These are phyloP conservation scores for Exaiptasia diaphana DNA, from an alignment of 64 coral and sea anemone species.

Conservation along the genomic window DNA sequence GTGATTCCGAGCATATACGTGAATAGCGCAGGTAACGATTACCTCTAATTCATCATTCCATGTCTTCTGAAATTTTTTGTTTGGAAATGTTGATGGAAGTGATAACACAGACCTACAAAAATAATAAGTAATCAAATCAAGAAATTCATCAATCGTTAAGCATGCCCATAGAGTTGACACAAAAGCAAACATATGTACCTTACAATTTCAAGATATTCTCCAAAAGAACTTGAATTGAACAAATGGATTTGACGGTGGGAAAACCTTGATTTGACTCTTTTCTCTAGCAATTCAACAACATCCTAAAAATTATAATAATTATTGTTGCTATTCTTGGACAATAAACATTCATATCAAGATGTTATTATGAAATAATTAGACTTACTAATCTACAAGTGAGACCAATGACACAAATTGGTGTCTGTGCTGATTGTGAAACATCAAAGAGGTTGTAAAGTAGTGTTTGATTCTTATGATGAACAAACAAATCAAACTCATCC, in stretches of 20 bases:
- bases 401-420: conserved; percentile 89
- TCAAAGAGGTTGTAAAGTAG: conserved; percentile 98
- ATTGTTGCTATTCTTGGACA: background rate
- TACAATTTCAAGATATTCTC: conserved; percentile 82
- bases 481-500: conserved; percentile 97
- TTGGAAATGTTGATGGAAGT: conserved; percentile 54
- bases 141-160: background rate
- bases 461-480: conserved; percentile 96
- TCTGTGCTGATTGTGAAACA: conserved; percentile 94
- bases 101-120: conserved; percentile 52
- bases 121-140: background rate
- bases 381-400: conserved; percentile 91
- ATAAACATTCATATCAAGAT: background rate
- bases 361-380: background rate
- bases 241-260: conserved; percentile 97
- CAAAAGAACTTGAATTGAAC: conserved; percentile 81
- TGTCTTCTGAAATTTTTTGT: conserved; percentile 31
- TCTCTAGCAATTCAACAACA: conserved; percentile 95
- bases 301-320: conserved; percentile 48
- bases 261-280: conserved; percentile 99
- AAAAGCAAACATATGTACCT: conserved; percentile 46
- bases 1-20: no score
- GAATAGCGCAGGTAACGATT: no score
- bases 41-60: conserved; percentile 73
- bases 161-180: background rate